Evolutionary conservation across 2,888 invertebrate genomes (phyloP), one percentile per base, ranked within the genome.

Genomic region (Gastracanthus pulcherrimus): DNA sequence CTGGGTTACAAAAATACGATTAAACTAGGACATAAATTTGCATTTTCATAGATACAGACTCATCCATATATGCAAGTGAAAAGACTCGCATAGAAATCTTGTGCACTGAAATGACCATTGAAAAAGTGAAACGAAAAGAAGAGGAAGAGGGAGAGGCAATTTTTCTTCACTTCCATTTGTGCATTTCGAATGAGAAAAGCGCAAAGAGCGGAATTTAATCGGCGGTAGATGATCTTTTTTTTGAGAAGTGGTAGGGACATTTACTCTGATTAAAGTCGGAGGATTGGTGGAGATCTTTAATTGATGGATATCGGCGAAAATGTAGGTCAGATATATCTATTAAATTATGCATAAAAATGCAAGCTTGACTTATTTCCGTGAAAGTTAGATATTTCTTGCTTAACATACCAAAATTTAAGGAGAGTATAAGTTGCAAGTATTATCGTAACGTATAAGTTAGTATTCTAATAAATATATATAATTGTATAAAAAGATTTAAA

Each of bases 201-300:
- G 1, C 45, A 45, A 16, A 45, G 45, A n/a, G 11, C 34, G 5
- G 31, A 36, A 34, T 62, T 62, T 19, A n/a, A 19, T 62, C 36
- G 19, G 19, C 16, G 3, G n/a, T 9, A 19, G 9, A n/a, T 62
- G 5, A 31, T 60, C n/a, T n/a, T 34, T 34, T 55, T 55, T 55
- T 26, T 23, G 31, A 62, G 66, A 36, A 66, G 26, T 36, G 64
- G 38, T 4, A 23, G 26, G 3, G 75, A 66, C 13, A 38, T 66
- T 66, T 38, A 51, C 38, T 66, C 51, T 76, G 51, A 51, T 34
- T 16, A 26, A 48, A 38, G 31, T 13, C 34, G 66, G 11, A 29
- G 26, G 51, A 75, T 75, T 76, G 55, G 55, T 51, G 38, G 34
- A 66, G 51, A 66, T 38, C 26, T 26, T 29, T 75, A 75, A 74